Evolutionary conservation across 1,140 invertebrate species (phyloP).

Genomic region (Oedothorax gibbosus): DNA sequence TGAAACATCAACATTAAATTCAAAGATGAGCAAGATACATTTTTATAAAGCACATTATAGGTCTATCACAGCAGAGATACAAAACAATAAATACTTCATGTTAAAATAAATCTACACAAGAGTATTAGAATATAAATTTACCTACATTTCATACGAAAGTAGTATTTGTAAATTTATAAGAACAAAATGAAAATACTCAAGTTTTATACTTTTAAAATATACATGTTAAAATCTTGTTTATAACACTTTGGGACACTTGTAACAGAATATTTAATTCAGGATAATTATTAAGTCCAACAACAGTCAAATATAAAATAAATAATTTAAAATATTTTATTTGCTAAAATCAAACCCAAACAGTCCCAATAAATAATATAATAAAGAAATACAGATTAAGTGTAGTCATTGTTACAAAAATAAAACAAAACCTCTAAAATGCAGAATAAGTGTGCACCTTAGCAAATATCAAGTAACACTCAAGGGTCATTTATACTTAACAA

Average conservation of each 20-base stretch:
- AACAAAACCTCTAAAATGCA: conserved; percentile 21
- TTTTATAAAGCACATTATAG: conserved; percentile 54
- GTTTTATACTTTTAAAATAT: conserved; percentile 19
- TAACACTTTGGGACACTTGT: conserved; percentile 5
- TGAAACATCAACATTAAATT: conserved; percentile 42
- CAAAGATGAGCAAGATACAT: conserved; percentile 48
- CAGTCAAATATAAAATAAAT: not conserved
- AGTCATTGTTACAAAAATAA: not conserved
- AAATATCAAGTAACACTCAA: too few relatives aligned
- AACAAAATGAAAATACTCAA: conserved; percentile 34
- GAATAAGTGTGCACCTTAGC: not conserved
- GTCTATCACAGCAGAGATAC: conserved; percentile 52
- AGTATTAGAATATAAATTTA: conserved; percentile 22
- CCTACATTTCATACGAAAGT: conserved; percentile 19
- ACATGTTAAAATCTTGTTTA: not conserved
- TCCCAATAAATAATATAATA: conserved; percentile 23
- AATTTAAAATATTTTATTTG: conserved; percentile 10
- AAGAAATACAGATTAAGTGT: not conserved
- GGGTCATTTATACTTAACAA: too few relatives aligned
- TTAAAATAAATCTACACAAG: conserved; percentile 41
- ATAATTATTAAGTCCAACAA: not conserved
- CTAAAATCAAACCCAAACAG: conserved; percentile 14
- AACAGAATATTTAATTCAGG: conserved; percentile 9
- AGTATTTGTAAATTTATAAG: conserved; percentile 26
- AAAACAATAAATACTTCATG: conserved; percentile 39